phyloP scores from a whole-genome alignment of 2,113 vertebrate species.

The Laterallus jamaicensis region DNA sequence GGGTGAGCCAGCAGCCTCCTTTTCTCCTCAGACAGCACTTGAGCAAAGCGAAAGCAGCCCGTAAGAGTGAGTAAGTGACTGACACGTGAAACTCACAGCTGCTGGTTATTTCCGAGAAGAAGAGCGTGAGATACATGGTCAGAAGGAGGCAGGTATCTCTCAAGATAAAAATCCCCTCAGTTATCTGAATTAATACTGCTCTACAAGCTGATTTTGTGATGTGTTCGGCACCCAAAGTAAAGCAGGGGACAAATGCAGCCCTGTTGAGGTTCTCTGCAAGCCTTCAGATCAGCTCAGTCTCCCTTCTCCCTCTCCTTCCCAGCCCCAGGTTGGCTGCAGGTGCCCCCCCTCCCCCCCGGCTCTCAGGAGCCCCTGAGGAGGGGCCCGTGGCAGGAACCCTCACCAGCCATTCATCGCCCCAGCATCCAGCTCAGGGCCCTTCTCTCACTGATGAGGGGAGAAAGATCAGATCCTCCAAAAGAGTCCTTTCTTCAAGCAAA shows the following conservation, averaged over 20 bases:
- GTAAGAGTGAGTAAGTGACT: not conserved
- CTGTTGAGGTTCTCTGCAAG: rapidly evolving
- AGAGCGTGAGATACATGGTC: not conserved
- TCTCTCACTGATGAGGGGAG: not conserved
- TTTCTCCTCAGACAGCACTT: not conserved
- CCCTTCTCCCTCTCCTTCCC: not conserved
- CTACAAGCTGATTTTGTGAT: not conserved
- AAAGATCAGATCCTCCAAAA: not conserved
- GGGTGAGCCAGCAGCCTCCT: not conserved
- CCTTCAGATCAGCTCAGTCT: not conserved
- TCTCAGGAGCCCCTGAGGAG: not conserved
- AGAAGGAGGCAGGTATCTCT: not conserved
- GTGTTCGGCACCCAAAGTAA: not conserved
- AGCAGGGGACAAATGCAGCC: not conserved
- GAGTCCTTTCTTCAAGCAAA: not conserved
- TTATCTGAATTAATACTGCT: not conserved
- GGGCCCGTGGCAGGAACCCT: not conserved
- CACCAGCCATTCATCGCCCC: rapidly evolving
- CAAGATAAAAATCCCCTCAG: not conserved
- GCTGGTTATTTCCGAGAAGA: not conserved
- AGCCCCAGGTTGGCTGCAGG: not conserved
- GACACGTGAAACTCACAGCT: not conserved
- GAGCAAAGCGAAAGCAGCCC: not conserved
- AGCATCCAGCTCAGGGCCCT: not conserved
- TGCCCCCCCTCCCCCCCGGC: not conserved